Conservation (phyloP, 2,797 vertebrate genomes). For the Pyrocephalus nanus region DNA sequence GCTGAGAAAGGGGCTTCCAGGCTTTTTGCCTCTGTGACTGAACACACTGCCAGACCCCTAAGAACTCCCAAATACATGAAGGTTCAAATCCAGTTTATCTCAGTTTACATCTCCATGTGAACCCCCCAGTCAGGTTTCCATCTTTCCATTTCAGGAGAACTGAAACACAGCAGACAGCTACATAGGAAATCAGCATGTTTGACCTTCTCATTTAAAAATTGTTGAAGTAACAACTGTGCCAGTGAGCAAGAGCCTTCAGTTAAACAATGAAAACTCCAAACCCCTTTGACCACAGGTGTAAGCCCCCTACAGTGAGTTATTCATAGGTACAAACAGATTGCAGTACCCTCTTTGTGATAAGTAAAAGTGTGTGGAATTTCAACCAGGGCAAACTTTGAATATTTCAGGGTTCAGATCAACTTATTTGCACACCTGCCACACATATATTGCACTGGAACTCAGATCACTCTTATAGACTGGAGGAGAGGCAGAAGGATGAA, state of each 20-base stretch:
- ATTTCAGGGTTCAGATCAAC: neutral
- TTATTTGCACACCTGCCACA: neutral
- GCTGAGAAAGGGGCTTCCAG: neutral
- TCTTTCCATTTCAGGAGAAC: neutral
- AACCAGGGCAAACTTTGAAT: neutral
- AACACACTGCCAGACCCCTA: neutral
- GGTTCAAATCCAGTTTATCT: neutral
- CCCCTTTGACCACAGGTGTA: neutral
- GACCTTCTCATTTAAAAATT: neutral
- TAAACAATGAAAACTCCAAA: neutral
- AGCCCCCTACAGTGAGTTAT: neutral
- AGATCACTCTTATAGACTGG: neutral
- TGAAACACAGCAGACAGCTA: neutral
- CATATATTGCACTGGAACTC: neutral
- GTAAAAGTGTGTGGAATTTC: neutral
- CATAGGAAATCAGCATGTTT: neutral
- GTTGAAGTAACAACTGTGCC: neutral
- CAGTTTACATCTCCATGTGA: neutral
- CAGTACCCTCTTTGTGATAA: neutral
- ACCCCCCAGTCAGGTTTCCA: neutral
- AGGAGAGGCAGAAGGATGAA: neutral
- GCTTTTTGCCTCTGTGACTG: neutral
- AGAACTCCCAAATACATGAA: neutral
- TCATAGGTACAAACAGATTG: neutral
- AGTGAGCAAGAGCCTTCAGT: neutral